A percentile compares a stretch with the other conserved stretches of the same genome.
These are phyloP conservation scores for Orthonevra nobilis DNA, from an alignment of 2,888 invertebrate species.

Conservation along the genomic window DNA sequence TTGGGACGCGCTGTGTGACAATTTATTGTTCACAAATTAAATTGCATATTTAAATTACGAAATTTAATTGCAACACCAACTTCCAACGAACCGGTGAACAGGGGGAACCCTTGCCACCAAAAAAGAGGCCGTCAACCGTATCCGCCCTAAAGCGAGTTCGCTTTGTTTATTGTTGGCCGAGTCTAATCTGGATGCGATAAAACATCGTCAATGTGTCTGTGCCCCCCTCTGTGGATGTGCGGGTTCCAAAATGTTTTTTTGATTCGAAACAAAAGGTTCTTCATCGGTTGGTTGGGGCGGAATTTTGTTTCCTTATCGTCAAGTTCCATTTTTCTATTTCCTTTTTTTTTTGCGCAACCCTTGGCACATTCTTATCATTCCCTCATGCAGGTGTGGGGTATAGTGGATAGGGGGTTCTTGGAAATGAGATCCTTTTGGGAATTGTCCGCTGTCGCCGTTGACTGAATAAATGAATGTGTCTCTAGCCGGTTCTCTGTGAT, in stretches of 20 bases:
- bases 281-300: not conserved
- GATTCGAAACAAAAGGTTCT: conserved; percentile 50
- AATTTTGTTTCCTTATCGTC: not conserved
- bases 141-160: not conserved
- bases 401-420: too few species aligned
- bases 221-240: too few species aligned
- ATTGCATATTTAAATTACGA: conserved; percentile 58
- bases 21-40: conserved; percentile 55
- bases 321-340: too few species aligned
- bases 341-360: not conserved
- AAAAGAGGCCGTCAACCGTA: too few species aligned
- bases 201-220: too few species aligned
- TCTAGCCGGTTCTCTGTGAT: too few species aligned
- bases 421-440: too few species aligned
- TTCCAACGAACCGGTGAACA: not conserved
- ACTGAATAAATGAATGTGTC: too few species aligned
- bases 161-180: conserved; percentile 36
- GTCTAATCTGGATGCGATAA: conserved; percentile 59
- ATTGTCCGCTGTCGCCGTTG: too few species aligned
- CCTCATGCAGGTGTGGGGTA: not conserved
- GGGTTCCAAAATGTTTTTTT: conserved; percentile 39
- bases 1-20: not conserved
- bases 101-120: too few species aligned
- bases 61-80: conserved; percentile 49
- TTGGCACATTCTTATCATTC: too few species aligned